Evolutionary conservation across 2,113 vertebrate genomes (phyloP).

Genomic region (Mastomys coucha): DNA sequence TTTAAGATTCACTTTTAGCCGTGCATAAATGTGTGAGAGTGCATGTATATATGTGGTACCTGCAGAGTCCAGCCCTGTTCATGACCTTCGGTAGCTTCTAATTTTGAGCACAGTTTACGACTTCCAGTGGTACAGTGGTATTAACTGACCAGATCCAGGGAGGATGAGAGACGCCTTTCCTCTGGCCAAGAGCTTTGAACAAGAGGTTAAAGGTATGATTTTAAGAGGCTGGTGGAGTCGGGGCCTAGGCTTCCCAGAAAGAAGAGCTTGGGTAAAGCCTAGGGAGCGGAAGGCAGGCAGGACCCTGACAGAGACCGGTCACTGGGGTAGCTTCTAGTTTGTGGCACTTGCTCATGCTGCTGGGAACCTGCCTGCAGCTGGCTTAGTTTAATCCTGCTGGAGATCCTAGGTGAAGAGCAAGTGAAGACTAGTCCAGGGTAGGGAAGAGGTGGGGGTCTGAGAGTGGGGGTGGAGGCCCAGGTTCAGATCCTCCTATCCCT

Average conservation of each 20-base stretch:
- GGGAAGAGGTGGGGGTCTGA: accelerated
- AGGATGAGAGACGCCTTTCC: not conserved
- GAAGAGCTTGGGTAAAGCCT: not conserved
- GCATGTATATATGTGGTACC: not conserved
- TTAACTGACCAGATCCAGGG: not conserved
- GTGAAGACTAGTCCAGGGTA: not conserved
- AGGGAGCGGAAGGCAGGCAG: accelerated
- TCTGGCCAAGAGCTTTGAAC: not conserved
- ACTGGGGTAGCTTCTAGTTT: not conserved
- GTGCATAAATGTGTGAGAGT: not conserved
- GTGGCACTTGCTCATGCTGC: accelerated
- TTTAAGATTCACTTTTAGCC: not conserved
- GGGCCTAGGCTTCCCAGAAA: not conserved
- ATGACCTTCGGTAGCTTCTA: not conserved
- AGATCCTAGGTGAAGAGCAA: not conserved
- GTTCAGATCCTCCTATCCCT: not conserved
- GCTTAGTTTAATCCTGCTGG: not conserved
- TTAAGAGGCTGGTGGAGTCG: no score
- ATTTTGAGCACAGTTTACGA: not conserved
- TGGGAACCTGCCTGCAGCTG: not conserved
- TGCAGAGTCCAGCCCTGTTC: not conserved
- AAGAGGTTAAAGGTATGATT: not conserved
- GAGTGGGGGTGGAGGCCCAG: no score
- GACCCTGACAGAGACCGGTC: not conserved
- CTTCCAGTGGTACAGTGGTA: not conserved